Evolutionary conservation across 2,797 vertebrate genomes (phyloP).

Genomic region (Thalassophryne amazonica): DNA sequence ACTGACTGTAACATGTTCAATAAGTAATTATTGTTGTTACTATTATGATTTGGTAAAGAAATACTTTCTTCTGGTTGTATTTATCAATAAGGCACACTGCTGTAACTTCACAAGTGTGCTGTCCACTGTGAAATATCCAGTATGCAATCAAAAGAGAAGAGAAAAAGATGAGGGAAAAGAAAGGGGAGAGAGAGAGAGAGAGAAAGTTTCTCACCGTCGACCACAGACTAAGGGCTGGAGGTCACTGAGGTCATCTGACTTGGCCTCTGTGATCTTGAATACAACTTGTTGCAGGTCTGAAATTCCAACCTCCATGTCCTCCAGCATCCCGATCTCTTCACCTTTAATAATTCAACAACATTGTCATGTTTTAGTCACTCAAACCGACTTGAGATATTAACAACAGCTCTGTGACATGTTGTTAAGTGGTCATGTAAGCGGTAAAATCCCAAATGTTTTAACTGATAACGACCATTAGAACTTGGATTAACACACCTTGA

Average conservation of each 20-base stretch:
- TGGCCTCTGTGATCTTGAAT: constrained; percentile 93
- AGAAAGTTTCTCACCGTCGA: constrained; percentile 83
- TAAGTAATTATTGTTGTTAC: too few relatives aligned
- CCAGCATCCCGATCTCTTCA: constrained; percentile 97
- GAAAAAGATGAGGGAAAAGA: neutral
- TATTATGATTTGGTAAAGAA: too few relatives aligned
- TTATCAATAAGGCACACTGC: too few relatives aligned
- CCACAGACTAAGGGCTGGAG: constrained; percentile 91
- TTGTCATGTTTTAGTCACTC: neutral
- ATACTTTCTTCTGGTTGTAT: too few relatives aligned
- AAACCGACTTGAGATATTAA: neutral
- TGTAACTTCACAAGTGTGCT: too few relatives aligned
- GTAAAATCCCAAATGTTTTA: too few relatives aligned
- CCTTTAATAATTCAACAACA: constrained; percentile 68
- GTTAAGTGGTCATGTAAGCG: too few relatives aligned
- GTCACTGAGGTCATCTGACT: constrained; percentile 80
- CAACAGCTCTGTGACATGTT: too few relatives aligned
- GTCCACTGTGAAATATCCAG: too few relatives aligned
- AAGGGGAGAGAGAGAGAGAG: neutral
- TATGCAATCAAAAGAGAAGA: neutral
- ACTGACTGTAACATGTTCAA: too few relatives aligned
- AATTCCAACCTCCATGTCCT: constrained; percentile 96
- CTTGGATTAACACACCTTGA: too few relatives aligned
- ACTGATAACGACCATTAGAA: too few relatives aligned
- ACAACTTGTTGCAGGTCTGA: constrained; percentile 89